Percentiles rank a stretch among this genome's conserved stretches.
Evolutionary conservation across 1,140 invertebrate genomes (phyloP).

Genomic region (Scaptodrosophila lebanonensis): DNA sequence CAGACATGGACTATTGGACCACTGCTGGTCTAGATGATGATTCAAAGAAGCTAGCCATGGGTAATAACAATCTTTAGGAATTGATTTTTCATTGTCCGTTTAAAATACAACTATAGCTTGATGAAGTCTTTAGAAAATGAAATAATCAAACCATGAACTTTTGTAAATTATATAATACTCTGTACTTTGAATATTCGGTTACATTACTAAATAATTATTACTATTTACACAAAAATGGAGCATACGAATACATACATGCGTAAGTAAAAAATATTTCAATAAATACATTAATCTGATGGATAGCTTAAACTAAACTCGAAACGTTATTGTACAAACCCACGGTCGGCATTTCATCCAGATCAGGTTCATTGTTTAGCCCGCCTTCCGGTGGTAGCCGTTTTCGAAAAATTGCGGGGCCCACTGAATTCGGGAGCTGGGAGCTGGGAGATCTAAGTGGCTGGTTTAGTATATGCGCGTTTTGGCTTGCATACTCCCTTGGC

Average conservation of each 20-base stretch:
- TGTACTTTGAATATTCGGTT: no score
- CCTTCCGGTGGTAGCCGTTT: constrained; percentile 17
- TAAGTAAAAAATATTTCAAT: no score
- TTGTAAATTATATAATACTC: no score
- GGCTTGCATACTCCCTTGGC: no score
- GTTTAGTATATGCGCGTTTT: constrained; percentile 1
- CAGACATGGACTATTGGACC: constrained; percentile 33
- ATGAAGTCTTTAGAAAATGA: no score
- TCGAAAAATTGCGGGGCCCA: constrained; percentile 8
- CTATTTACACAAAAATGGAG: no score
- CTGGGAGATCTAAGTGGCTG: constrained; percentile 10
- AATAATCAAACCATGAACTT: no score
- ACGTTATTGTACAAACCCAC: constrained; percentile 59
- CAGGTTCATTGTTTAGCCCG: constrained; percentile 38
- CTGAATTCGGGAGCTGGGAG: constrained; percentile 1
- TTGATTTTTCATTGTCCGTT: constrained; percentile 20
- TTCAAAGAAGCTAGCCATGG: constrained; percentile 55
- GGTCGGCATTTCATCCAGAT: constrained; percentile 44
- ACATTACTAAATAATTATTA: no score
- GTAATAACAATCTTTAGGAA: constrained; percentile 35
- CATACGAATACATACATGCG: no score
- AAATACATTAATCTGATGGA: no score
- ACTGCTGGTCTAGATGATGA: constrained; percentile 59
- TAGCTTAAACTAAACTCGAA: constrained; percentile 57
- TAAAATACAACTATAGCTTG: no score